Percentiles rank a stretch among this genome's conserved stretches.
phyloP scores from a whole-genome alignment of 2,113 vertebrate genomes.

The Gorsachius goisagi region DNA sequence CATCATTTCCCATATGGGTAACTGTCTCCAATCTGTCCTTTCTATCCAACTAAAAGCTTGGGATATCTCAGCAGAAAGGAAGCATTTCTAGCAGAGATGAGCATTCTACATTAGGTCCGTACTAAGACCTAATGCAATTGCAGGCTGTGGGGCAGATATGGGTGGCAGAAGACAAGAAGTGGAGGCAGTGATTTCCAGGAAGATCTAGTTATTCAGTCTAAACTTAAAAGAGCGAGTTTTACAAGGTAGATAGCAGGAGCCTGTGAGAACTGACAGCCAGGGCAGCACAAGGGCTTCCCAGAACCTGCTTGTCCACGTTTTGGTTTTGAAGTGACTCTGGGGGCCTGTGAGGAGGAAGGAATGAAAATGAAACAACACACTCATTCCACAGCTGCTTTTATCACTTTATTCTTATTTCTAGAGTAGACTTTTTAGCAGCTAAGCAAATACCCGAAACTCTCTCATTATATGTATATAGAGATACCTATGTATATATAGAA shows the following conservation, averaged over 20 bases:
- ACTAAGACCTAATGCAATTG: neutral
- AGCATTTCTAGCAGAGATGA: neutral
- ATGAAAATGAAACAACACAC: neutral
- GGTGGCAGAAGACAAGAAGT: neutral
- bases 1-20: conserved; percentile 49
- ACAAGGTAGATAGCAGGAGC: neutral
- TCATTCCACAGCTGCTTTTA: conserved; percentile 32
- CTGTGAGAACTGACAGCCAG: neutral
- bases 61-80: neutral
- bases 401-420: conserved; percentile 70
- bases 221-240: neutral
- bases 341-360: neutral
- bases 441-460: conserved; percentile 21
- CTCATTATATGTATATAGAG: neutral
- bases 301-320: fast-evolving
- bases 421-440: neutral
- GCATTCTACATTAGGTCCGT: neutral
- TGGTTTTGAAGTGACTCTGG: neutral
- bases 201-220: neutral
- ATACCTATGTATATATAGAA: neutral
- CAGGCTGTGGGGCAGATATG: neutral
- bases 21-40: conserved; percentile 12
- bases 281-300: neutral
- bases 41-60: neutral
- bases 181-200: neutral